Conservation (phyloP, 2,888 invertebrate genomes). For the Drepanosiphum platanoidis region DNA sequence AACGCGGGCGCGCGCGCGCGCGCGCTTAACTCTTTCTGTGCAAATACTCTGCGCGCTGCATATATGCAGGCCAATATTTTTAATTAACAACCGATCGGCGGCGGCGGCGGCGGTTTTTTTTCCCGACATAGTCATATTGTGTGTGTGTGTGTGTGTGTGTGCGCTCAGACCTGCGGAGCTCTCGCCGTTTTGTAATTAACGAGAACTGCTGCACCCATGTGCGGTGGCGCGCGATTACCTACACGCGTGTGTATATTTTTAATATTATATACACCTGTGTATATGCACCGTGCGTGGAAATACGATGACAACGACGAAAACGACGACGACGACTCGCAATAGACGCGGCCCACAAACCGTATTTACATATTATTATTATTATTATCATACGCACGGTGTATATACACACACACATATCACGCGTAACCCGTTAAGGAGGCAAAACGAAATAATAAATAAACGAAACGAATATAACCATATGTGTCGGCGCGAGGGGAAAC, state of each 20-base stretch:
- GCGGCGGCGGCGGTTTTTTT: conserved; percentile 7
- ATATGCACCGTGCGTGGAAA: background rate
- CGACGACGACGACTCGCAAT: background rate
- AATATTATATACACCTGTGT: background rate
- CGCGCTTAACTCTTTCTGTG: conserved; percentile 5
- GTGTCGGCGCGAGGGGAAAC: background rate
- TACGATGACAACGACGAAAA: background rate
- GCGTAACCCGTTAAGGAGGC: conserved; percentile 16
- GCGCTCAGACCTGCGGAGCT: background rate
- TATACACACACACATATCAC: background rate
- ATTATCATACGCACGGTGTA: no score
- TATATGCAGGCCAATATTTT: conserved; percentile 45
- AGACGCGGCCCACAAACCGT: conserved; percentile 30
- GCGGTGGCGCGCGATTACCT: background rate
- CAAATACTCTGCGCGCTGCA: conserved; percentile 22
- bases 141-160: background rate
- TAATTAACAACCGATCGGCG: conserved; percentile 58
- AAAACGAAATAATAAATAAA: no score
- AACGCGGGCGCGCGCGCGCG: background rate
- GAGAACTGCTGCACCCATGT: conserved; percentile 51
- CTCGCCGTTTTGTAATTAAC: conserved; percentile 47
- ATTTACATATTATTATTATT: conserved; percentile 28
- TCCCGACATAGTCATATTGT: background rate
- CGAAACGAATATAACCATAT: background rate
- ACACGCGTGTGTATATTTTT: background rate